Evolutionary conservation across 2,797 vertebrate species (phyloP), one percentile per base, ranked within the genome.

Genomic region (Dipus sagitta): DNA sequence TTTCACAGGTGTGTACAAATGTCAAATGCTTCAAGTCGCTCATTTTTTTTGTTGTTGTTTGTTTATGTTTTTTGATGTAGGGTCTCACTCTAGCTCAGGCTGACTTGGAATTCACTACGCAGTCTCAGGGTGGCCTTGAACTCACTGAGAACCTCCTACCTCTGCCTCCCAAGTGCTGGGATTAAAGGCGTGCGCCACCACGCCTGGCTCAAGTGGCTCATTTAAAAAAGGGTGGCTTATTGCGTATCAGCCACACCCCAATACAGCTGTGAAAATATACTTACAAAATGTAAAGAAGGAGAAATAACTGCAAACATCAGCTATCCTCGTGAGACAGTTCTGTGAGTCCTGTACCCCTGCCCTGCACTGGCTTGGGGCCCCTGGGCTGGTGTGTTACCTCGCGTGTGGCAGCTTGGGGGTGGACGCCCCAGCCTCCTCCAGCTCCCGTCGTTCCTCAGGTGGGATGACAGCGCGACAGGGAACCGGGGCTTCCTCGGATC

Each of bases 301-400:
- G 32, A 15, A 20, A 10, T 23, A 34, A 18, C 13, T 15, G 30
- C 9, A 18, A 47, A 17, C 21, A 2, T 1, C 1, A 72, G 42
- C 34, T 79, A 12, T 23, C 26, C 68, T 88, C 24, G 0, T 5
- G n/a, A 85, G 32, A 5, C 0, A 0, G 2, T 12, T 60, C 47
- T 3, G 20, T 23, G 32, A 17, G 6, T 0, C 15, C 21, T 60
- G 76, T 0, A 7, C 23, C 1, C 3, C 38, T 2, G 15, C 0
- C 3, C 18, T 2, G 1, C n/a, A 47, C 42, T 5, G 26, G 21
- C 21, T 3, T 52, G n/a, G 70, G 81, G 60, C 12, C 21, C 18
- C 0, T 8, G 32, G 26, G 17, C 62, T 11, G 4, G 17, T 3
- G 0, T 0, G 3, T 1, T 2, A 23, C 68, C 8, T 1, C 6